Base-by-base conservation (phyloP, 2,113 vertebrate genomes). In the Oreochromis tanganicae region DNA sequence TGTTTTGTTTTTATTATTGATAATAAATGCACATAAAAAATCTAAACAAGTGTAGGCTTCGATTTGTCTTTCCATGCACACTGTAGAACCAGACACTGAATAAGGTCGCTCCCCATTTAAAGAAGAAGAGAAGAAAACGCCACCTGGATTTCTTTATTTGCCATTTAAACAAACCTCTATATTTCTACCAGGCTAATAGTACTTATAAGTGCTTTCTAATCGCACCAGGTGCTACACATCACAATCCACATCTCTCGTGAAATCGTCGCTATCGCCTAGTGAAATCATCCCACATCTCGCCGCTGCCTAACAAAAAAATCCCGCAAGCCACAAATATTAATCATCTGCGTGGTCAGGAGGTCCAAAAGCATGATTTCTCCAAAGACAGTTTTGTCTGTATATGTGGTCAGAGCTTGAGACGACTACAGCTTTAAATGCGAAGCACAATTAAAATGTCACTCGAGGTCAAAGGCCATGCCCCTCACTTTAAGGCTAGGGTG, bases 391-490 rank as follows among this genome's bases (percentile, higher is more conserved):
- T 82, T 54, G 88, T 81, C 48, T 82, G 46, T 11, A 81, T 81
- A 85, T 81, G 87, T 79, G 78, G 80, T 46, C 71, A 73, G 79
- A 85, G 75, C 66, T 21, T 81, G 34, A 71, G 84, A 14, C 7
- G 27, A 78, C 48, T 73, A 9, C 11, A 56, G 57, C 86, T 88
- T 86, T 84, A 92, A 91, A 89, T 34, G 66, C 17, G 17, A 19
- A 61, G 36, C 32, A 48, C 81, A 73, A 85, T 90, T 81, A 29
- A 89, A 85, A 86, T 84, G 87, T 79, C 87, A 87, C 21, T 32
- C 5, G 73, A 84, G 92, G 92, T 93, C 85, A 92, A 89, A 93
- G 87, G 92, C 75, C 83, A 11, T 86, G 82, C 46, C 68, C 83
- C 79, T 68, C 82, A 59, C 85, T 83, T 87, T 86, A 52, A 89